Evolutionary conservation across 1,140 invertebrate species (phyloP).

Genomic region (Triops cancriformis): DNA sequence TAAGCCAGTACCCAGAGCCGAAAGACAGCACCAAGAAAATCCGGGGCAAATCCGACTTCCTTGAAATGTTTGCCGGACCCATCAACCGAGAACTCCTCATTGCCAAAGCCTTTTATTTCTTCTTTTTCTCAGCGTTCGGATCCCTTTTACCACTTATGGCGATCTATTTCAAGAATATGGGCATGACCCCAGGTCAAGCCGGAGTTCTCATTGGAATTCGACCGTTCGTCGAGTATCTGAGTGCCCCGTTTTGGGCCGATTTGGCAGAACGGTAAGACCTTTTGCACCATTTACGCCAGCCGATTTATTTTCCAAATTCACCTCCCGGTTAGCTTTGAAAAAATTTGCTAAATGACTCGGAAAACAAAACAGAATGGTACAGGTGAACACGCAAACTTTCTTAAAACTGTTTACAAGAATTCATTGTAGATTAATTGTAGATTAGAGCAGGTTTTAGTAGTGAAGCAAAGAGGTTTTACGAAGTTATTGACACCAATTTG

Average conservation of each 20-base stretch:
- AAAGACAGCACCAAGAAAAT: constrained; percentile 84
- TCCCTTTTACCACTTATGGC: constrained; percentile 96
- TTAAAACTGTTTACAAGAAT: no score
- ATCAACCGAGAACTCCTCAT: constrained; percentile 82
- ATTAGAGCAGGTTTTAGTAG: no score
- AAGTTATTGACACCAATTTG: no score
- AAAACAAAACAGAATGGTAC: no score
- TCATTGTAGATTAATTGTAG: no score
- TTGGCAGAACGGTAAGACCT: constrained; percentile 70
- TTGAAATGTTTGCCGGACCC: constrained; percentile 64
- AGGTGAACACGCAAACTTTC: no score
- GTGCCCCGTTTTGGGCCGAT: constrained; percentile 94
- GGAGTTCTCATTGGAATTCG: constrained; percentile 83
- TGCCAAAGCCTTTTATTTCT: constrained; percentile 96
- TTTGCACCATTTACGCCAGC: background rate
- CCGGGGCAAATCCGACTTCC: constrained; percentile 67
- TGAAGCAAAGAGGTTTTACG: no score
- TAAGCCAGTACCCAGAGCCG: constrained; percentile 58
- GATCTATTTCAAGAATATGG: constrained; percentile 91
- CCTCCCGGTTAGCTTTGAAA: background rate
- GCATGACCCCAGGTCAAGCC: constrained; percentile 92
- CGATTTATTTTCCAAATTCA: background rate
- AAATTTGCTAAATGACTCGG: no score
- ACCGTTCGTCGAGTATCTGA: constrained; percentile 95
- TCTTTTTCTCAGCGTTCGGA: constrained; percentile 98